These are phyloP conservation scores for Urosaurus nigricauda DNA, from an alignment of 2,797 vertebrate genomes.

Conservation along the genomic window DNA sequence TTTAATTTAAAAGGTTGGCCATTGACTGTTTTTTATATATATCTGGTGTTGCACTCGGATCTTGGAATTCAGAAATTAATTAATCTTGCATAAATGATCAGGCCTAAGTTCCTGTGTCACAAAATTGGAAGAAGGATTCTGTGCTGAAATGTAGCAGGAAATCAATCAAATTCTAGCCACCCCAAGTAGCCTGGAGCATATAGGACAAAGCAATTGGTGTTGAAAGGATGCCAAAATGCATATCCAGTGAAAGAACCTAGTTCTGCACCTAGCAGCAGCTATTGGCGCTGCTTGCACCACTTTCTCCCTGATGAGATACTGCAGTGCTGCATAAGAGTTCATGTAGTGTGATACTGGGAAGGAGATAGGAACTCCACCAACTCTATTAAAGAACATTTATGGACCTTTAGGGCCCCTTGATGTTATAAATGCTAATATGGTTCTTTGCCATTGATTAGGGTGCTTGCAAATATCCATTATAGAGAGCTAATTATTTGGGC, in stretches of 20 bases:
- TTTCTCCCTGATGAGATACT: conserved; percentile 8
- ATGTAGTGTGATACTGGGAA: neutral
- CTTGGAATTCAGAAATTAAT: neutral
- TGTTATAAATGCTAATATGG: neutral
- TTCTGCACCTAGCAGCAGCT: neutral
- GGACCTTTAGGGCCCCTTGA: neutral
- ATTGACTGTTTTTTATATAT: neutral
- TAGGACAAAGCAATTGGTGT: neutral
- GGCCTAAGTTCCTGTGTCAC: neutral
- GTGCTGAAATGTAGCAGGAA: neutral
- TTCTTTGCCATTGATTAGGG: neutral
- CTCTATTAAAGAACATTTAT: neutral
- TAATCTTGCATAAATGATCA: neutral
- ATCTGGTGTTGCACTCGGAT: neutral
- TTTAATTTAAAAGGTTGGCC: neutral
- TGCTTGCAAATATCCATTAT: neutral
- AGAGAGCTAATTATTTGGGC: too few relatives aligned
- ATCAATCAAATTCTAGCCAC: neutral
- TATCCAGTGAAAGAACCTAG: neutral
- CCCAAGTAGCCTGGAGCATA: neutral
- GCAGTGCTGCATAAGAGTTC: conserved; percentile 25
- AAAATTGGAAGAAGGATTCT: neutral
- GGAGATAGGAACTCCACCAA: neutral
- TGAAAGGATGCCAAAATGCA: neutral
- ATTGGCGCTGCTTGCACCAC: conserved; percentile 1